A percentile compares a stretch with the other conserved stretches of the same genome.
phyloP scores from a whole-genome alignment of 2,888 invertebrate species.

The Oxystoma pomonae region DNA sequence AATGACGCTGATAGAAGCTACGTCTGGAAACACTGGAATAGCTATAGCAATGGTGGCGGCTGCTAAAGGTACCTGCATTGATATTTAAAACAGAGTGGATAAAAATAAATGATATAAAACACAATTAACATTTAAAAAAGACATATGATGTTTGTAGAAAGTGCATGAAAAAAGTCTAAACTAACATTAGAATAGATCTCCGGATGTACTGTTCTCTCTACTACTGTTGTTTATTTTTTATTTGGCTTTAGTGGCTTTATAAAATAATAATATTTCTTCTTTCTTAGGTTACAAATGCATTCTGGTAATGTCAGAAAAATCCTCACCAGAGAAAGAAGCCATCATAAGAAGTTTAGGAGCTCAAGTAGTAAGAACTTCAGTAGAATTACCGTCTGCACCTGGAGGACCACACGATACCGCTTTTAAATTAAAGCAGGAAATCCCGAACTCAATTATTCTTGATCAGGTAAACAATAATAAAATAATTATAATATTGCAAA shows the following conservation, averaged over 20 bases:
- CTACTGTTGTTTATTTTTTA: no score
- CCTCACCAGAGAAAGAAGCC: constrained; percentile 92
- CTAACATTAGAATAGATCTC: no score
- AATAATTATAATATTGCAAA: no score
- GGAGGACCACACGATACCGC: constrained; percentile 87
- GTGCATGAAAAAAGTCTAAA: no score
- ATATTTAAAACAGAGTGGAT: no score
- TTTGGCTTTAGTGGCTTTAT: no score
- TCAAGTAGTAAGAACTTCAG: constrained; percentile 93
- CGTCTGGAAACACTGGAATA: constrained; percentile 80
- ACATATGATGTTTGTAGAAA: no score
- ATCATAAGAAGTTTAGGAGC: constrained; percentile 86
- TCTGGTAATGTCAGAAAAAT: constrained; percentile 97
- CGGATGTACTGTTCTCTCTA: no score
- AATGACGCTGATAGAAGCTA: constrained; percentile 90
- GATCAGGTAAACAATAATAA: constrained; percentile 83
- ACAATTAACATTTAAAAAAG: no score
- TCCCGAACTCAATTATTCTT: constrained; percentile 84
- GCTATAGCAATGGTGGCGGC: constrained; percentile 92
- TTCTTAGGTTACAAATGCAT: constrained; percentile 82
- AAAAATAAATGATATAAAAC: no score
- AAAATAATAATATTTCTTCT: background rate
- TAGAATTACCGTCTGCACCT: constrained; percentile 82
- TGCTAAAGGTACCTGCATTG: constrained; percentile 60
- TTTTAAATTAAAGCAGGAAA: constrained; percentile 67